A percentile compares a stretch with the other conserved stretches of the same genome.
Evolutionary conservation across 2,113 vertebrate species (phyloP).

Genomic region (Ramphastos sulfuratus): DNA sequence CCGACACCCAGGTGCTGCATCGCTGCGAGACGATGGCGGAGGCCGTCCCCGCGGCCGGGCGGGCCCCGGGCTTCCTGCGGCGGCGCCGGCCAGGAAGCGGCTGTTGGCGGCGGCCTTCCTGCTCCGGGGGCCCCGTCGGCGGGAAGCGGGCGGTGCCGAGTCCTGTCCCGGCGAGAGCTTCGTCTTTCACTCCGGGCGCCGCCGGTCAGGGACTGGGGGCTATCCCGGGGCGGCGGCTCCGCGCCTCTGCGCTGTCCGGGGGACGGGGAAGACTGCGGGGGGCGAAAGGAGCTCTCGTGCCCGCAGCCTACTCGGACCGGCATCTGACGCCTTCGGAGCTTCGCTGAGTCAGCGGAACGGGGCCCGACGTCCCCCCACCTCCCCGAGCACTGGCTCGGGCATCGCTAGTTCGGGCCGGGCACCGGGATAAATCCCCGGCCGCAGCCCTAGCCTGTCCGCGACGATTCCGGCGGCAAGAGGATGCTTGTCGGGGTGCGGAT

Average conservation of each 20-base stretch:
- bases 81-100: slow-evolving; percentile 25
- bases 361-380: not conserved
- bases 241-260: not conserved
- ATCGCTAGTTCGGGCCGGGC: not conserved
- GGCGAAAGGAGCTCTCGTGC: not conserved
- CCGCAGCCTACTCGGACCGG: not conserved
- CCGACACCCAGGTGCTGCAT: not conserved
- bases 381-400: not conserved
- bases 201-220: too few species aligned
- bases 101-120: not conserved
- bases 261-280: not conserved
- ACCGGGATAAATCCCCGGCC: not conserved
- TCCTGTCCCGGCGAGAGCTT: not conserved
- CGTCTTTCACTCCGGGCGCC: not conserved
- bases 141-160: not conserved
- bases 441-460: fast-evolving
- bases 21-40: not conserved
- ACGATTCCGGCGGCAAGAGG: not conserved
- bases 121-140: not conserved
- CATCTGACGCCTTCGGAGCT: not conserved
- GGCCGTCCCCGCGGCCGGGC: not conserved
- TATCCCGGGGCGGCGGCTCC: not conserved
- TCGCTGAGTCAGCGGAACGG: not conserved
- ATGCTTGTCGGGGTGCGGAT: not conserved
- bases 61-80: not conserved